Evolutionary conservation across 2,888 invertebrate genomes (phyloP), one percentile per base, ranked within the genome.

Genomic region (Apodemia mormo): DNA sequence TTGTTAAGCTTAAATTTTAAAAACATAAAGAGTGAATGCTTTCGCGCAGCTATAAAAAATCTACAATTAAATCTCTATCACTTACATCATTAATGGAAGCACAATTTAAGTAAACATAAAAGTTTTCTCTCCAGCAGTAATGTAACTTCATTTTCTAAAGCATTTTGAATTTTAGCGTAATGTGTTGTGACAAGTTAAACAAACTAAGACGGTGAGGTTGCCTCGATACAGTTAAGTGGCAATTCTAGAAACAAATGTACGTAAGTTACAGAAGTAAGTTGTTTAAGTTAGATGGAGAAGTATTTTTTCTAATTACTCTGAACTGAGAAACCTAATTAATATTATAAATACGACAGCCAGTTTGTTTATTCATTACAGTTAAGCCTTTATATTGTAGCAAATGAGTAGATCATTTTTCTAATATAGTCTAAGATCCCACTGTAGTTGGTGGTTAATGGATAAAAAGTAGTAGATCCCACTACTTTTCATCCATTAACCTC

Each of bases 151-250:
- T 61, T 61, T 61, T 30, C 61, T 61, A 33, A 61, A 61, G 61
- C 61, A 61, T 61, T 61, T 45, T 67, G 71, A 75, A 71, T 75
- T 73, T 75, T 72, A 73, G 76, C 73, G 72, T 73, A 70, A 70
- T 66, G 69, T 58, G 66, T 71, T 58, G 65, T 65, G 65, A 72
- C 72, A 70, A 68, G 65, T 72, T 71, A 68, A 68, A 67, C 68
- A 71, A 73, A 78, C 79, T 80, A 78, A 81, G 78, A 76, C 78
- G 75, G 78, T 78, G 78, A 84, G 80, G 83, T 84, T 79, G 78
- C 76, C 77, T 78, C 82, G 76, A 81, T 82, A 81, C 78, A 77
- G 77, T 72, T 75, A 80, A 83, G 81, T 80, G 79, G 81, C 81
- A 81, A 82, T 82, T 80, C 80, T 76, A 73, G 73, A 75, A 80